Percentiles rank a stretch among this genome's conserved stretches.
phyloP scores from a whole-genome alignment of 1,140 invertebrate genomes.

The Achatina immaculata region DNA sequence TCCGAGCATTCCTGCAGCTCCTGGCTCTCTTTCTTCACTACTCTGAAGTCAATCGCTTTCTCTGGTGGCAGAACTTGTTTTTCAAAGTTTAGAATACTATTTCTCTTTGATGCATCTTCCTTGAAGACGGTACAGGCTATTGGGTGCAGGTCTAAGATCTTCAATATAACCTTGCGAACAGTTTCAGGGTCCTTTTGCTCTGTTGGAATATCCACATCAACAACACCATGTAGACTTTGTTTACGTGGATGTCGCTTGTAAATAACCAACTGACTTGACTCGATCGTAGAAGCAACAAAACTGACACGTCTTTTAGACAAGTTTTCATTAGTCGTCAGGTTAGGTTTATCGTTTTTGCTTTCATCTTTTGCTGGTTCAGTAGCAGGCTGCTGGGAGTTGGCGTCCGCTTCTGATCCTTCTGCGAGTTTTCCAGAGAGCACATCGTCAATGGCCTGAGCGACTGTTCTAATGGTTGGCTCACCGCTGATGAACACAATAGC shows the following conservation, averaged over 20 bases:
- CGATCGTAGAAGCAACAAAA: slow-evolving; percentile 31
- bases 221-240: slow-evolving; percentile 37
- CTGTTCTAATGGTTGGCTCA: slow-evolving; percentile 25
- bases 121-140: slow-evolving; percentile 27
- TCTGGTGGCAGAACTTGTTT: slow-evolving; percentile 34
- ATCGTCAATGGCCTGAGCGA: slow-evolving; percentile 36
- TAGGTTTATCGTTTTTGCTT: neutral
- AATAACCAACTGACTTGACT: slow-evolving; percentile 35
- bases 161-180: slow-evolving; percentile 25
- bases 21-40: neutral
- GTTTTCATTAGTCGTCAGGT: neutral
- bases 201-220: slow-evolving; percentile 33
- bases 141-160: slow-evolving; percentile 22
- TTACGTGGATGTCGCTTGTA: slow-evolving; percentile 36
- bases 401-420: slow-evolving; percentile 19
- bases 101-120: slow-evolving; percentile 1
- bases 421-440: slow-evolving; percentile 31
- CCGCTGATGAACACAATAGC: slow-evolving; percentile 38
- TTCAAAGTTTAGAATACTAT: slow-evolving; percentile 18
- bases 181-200: slow-evolving; percentile 15
- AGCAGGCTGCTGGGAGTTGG: neutral
- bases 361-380: neutral
- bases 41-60: slow-evolving; percentile 35
- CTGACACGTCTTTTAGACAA: neutral
- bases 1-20: slow-evolving; percentile 20